Evolutionary conservation across 2,797 vertebrate genomes (phyloP).

Genomic region (Sebastes taczanowskii): DNA sequence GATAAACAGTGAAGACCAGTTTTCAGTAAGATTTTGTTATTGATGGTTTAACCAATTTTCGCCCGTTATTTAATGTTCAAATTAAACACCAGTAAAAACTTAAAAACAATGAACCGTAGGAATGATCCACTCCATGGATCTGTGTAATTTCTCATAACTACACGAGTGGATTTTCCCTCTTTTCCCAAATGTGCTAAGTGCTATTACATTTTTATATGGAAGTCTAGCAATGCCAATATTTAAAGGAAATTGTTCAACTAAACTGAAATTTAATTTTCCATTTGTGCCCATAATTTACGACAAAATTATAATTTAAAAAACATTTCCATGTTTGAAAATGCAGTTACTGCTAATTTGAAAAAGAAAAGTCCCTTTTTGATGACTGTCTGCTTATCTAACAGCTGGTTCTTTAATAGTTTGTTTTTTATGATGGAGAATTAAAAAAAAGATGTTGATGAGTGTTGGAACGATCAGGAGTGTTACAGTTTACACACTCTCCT

Average conservation of each 20-base stretch:
- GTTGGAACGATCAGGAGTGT: neutral
- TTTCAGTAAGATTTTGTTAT: neutral
- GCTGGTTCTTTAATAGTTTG: neutral
- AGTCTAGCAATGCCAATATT: neutral
- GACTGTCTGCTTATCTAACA: neutral
- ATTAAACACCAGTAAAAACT: neutral
- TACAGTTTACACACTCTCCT: neutral
- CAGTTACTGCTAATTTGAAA: neutral
- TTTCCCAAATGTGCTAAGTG: neutral
- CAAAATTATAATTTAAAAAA: neutral
- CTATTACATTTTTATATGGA: neutral
- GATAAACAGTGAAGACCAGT: neutral
- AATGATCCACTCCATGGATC: neutral
- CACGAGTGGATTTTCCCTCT: neutral
- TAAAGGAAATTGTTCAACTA: neutral
- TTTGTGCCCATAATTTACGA: neutral
- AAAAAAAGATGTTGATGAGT: neutral
- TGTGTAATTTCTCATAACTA: neutral
- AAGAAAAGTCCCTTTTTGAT: neutral
- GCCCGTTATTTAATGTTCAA: neutral
- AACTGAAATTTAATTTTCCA: neutral
- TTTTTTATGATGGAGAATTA: neutral
- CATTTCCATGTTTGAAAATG: neutral
- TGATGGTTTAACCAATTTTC: neutral
- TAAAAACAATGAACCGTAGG: neutral